Percentiles rank a stretch among this genome's conserved stretches.
Conservation (phyloP, 2,888 invertebrate genomes). For the Meloe dianella region DNA sequence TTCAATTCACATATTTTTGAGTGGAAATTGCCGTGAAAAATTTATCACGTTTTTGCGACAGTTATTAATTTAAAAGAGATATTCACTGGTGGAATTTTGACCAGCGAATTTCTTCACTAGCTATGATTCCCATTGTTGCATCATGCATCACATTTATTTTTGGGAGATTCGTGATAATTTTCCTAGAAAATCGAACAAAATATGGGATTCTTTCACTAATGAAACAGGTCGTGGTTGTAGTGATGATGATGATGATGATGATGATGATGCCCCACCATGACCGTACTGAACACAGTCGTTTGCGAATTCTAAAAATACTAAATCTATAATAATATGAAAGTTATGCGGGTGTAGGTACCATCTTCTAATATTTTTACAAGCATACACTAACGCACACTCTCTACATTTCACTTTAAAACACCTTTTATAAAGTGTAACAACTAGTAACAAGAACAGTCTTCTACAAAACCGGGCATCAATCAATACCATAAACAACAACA, state of each 20-base stretch:
- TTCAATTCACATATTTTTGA: neutral
- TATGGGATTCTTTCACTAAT: neutral
- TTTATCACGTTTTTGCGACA: neutral
- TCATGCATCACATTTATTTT: neutral
- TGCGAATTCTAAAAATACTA: conserved; percentile 15
- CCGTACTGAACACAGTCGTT: neutral
- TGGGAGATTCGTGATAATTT: neutral
- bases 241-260: too few relatives aligned
- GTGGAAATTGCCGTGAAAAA: neutral
- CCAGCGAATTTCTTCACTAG: too few relatives aligned
- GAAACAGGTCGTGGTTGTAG: neutral
- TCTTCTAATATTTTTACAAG: neutral
- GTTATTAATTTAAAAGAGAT: too few relatives aligned
- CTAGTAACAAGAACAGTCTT: neutral
- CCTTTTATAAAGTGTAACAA: neutral
- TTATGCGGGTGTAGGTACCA: conserved; percentile 7
- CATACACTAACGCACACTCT: neutral
- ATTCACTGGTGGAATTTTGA: too few relatives aligned
- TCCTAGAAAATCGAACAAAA: neutral
- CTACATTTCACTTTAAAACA: neutral
- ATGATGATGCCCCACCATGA: neutral
- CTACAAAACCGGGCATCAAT: neutral
- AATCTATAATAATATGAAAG: conserved; percentile 7
- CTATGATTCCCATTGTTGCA: too few relatives aligned
- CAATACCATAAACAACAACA: neutral